Percentiles rank a stretch among this genome's conserved stretches.
These are phyloP conservation scores for Hyles vespertilio DNA, from an alignment of 1,140 invertebrate species.

Conservation along the genomic window DNA sequence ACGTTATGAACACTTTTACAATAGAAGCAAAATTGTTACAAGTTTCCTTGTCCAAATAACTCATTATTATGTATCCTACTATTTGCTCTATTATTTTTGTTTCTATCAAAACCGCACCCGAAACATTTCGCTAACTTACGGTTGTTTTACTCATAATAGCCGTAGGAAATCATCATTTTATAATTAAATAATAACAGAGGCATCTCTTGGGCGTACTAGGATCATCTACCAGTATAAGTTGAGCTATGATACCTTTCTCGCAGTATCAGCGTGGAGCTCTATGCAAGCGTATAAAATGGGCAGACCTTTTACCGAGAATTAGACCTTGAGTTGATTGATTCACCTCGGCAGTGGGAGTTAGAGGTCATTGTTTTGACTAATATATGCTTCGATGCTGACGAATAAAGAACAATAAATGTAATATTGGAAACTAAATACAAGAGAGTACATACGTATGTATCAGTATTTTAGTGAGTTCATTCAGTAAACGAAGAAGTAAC, in stretches of 20 bases:
- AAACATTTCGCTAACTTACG: no score
- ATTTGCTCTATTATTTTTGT: no score
- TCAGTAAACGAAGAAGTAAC: background rate
- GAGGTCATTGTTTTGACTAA: constrained; percentile 31
- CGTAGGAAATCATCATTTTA: constrained; percentile 15
- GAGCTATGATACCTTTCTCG: constrained; percentile 7
- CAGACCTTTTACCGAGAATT: constrained; percentile 51
- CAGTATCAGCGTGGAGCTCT: constrained; percentile 1
- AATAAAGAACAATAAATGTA: no score
- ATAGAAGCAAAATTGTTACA: no score
- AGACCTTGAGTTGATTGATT: constrained; percentile 65
- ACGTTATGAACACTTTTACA: no score
- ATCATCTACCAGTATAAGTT: constrained; percentile 9
- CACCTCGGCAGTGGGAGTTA: constrained; percentile 45
- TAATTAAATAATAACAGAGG: constrained; percentile 14
- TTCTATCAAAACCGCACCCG: no score
- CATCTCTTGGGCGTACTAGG: constrained; percentile 10
- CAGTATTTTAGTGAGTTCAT: background rate
- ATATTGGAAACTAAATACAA: background rate
- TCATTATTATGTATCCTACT: no score
- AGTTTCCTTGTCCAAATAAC: no score
- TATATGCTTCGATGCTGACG: background rate
- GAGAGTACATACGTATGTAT: background rate
- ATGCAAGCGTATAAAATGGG: constrained; percentile 31
- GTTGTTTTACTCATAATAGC: constrained; percentile 6